Base-by-base conservation (phyloP, 92 coral and sea anemone species). In the Epizoanthus stellaris region DNA sequence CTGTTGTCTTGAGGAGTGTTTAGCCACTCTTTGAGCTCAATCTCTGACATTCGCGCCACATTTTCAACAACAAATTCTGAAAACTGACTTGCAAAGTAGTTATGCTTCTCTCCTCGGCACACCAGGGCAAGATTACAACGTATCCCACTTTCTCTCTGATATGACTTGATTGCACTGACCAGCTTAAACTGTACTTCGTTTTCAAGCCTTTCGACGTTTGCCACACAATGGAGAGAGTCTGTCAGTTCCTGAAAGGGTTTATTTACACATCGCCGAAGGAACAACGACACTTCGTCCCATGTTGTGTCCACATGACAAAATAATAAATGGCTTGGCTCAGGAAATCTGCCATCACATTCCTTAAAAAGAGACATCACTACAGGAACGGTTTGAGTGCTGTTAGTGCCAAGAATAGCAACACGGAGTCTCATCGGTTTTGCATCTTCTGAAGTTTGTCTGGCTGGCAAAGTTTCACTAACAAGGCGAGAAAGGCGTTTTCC, bases 141-240 rank as follows among this genome's bases (percentile, higher is more conserved):
- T 56, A 73, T 11, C 40, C 6, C 40, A 60, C 17, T 70, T 36
- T 70, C 14, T 23, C 42, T 49, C 16, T 69, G 80, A 6, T 60
- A 54, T 36, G 63, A 59, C 30, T 80, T 80, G 45, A 87, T 70
- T 62, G 13, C 66, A 64, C 82, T 73, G 34, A 87, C 82, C 39
- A 87, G 68, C 54, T 81, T 66, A 62, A 87, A 81, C 69, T 87
- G 90, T 61, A 87, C 45, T 62, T 87, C 90, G 43, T 81, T 87
- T 47, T 67, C 68, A 10, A 87, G 81, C 5, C 17, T 79, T 72
- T 87, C 90, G 36, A 87, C 90, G 59, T 87, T 87, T 70, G 90
- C 90, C 82, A 87, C 21, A 68, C 90, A 87, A 12, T 79, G 81
- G 52, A 87, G 75, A 17, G 63, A 7, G 25, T 70, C 82, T 43